Percentiles rank a stretch among this genome's conserved stretches.
These are phyloP conservation scores for Lamellibrachia columna DNA, from an alignment of 2,888 invertebrate species.

Conservation along the genomic window DNA sequence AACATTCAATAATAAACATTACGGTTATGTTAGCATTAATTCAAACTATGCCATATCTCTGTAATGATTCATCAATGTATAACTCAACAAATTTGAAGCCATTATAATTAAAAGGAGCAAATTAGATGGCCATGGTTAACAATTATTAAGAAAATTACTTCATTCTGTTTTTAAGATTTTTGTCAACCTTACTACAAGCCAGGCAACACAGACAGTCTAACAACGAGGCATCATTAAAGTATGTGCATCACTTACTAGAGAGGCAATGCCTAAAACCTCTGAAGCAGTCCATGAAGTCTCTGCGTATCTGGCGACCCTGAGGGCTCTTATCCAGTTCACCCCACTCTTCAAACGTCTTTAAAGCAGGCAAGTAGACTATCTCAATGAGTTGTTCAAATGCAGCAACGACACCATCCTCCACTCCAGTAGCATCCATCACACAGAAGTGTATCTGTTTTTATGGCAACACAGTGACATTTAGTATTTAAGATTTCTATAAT, in stretches of 20 bases:
- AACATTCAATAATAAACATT: too few relatives aligned
- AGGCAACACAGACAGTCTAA: too few relatives aligned
- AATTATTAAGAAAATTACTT: too few relatives aligned
- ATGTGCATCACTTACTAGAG: slow-evolving; percentile 44
- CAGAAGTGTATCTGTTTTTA: background rate
- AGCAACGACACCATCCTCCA: slow-evolving; percentile 42
- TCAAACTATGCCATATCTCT: too few relatives aligned
- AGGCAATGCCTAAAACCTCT: slow-evolving; percentile 52
- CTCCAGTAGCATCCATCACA: background rate
- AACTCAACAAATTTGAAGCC: too few relatives aligned
- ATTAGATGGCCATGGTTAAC: too few relatives aligned
- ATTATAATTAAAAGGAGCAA: too few relatives aligned
- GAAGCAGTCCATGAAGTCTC: slow-evolving; percentile 50
- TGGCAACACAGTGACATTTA: background rate
- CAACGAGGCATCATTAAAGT: background rate
- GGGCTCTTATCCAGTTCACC: slow-evolving; percentile 50
- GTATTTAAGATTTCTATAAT: background rate
- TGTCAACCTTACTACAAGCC: too few relatives aligned
- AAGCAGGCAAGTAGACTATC: slow-evolving; percentile 45
- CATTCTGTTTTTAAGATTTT: too few relatives aligned
- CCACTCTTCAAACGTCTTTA: slow-evolving; percentile 42
- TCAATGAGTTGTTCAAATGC: slow-evolving; percentile 32
- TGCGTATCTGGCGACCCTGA: slow-evolving; percentile 48
- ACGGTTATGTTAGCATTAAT: too few relatives aligned
- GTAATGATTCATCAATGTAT: too few relatives aligned